Percentiles rank a stretch among this genome's conserved stretches.
Evolutionary conservation across 2,888 invertebrate species (phyloP).

Genomic region (Euclidia mi): DNA sequence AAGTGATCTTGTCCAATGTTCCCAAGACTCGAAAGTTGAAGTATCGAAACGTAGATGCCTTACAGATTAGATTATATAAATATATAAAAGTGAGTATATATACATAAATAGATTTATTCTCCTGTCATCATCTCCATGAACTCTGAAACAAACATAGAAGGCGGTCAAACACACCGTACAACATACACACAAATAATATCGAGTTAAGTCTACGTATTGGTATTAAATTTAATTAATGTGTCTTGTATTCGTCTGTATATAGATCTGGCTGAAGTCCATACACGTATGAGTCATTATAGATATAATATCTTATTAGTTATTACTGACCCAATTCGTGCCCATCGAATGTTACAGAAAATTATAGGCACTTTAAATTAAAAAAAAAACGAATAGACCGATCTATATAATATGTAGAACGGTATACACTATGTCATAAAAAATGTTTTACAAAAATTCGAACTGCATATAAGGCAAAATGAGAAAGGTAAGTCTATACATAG

Average conservation of each 20-base stretch:
- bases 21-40: conserved; percentile 82
- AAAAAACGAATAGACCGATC: no score
- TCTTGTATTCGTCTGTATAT: conserved; percentile 14
- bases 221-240: conserved; percentile 28
- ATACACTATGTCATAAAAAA: no score
- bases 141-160: conserved; percentile 91
- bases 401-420: no score
- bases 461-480: no score
- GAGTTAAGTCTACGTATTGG: conserved; percentile 7
- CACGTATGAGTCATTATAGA: conserved; percentile 4
- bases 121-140: conserved; percentile 99
- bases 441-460: no score
- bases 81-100: conserved; percentile 75
- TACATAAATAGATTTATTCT: conserved; percentile 93
- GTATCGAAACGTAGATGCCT: conserved; percentile 81
- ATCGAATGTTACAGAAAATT: no score
- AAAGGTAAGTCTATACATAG: no score
- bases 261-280: conserved; percentile 28
- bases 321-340: no score
- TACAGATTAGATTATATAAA: conserved; percentile 79
- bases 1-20: conserved; percentile 75
- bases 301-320: no score
- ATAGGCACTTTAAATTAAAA: no score
- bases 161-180: conserved; percentile 5
- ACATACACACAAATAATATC: not conserved